Evolutionary conservation across 2,797 vertebrate genomes (phyloP).

Genomic region (Ficedula albicollis): DNA sequence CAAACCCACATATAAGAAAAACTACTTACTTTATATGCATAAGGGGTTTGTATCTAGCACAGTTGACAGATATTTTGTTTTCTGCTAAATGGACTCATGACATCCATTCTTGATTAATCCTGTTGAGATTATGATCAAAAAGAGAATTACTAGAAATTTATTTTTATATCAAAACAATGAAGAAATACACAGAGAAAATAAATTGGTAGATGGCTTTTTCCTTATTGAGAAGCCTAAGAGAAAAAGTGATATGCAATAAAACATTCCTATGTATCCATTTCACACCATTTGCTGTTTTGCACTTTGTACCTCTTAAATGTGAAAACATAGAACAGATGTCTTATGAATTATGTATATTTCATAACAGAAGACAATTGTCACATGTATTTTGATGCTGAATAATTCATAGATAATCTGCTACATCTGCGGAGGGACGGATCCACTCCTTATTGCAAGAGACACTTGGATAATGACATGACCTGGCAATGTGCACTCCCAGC

Average conservation of each 20-base stretch:
- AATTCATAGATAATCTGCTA: constrained; percentile 65
- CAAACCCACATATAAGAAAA: not conserved
- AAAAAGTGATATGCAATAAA: not conserved
- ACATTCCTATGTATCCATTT: not conserved
- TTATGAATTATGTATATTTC: constrained; percentile 71
- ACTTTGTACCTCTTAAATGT: constrained; percentile 30
- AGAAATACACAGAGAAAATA: not conserved
- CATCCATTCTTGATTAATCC: not conserved
- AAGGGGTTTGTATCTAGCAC: not conserved
- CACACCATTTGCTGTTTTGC: not conserved
- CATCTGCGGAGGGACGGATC: constrained; percentile 26
- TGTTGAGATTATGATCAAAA: not conserved
- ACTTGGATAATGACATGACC: not conserved
- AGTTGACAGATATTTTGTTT: not conserved
- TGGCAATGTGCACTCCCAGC: not conserved
- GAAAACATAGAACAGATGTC: constrained; percentile 59
- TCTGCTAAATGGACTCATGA: not conserved
- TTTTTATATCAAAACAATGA: not conserved
- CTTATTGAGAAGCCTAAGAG: not conserved
- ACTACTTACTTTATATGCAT: not conserved
- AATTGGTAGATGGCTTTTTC: not conserved
- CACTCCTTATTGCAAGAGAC: constrained; percentile 18
- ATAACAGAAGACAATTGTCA: constrained; percentile 66
- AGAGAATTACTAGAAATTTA: not conserved
- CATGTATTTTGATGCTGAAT: constrained; percentile 69